Evolutionary conservation across 2,888 invertebrate genomes (phyloP).

Genomic region (Caenorhabditis sp.): DNA sequence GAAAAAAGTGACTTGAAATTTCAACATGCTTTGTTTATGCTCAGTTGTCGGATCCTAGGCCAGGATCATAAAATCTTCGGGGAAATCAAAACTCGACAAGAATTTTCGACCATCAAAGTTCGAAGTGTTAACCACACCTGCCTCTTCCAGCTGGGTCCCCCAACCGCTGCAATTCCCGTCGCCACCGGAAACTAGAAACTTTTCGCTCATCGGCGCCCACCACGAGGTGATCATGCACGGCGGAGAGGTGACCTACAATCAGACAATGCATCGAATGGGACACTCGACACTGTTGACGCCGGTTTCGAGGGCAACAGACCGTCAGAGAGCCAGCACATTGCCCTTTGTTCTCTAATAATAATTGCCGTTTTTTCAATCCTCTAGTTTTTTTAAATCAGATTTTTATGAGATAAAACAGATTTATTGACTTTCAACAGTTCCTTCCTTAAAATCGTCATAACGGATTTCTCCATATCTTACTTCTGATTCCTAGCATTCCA

Average conservation of each 20-base stretch:
- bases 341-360: too few species aligned
- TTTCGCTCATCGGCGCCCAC: conserved; percentile 17
- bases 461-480: too few species aligned
- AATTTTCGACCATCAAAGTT: neutral
- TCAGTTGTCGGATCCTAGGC: too few species aligned
- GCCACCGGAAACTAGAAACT: conserved; percentile 21
- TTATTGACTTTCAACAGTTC: too few species aligned
- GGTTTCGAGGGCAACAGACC: neutral
- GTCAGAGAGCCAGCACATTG: neutral
- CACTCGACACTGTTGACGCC: conserved; percentile 15
- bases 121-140: neutral
- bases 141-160: conserved; percentile 24
- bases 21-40: too few species aligned
- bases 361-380: too few species aligned
- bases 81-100: neutral
- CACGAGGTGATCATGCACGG: conserved; percentile 47
- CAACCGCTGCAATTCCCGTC: conserved; percentile 34
- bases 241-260: conserved; percentile 28
- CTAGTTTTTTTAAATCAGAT: too few species aligned
- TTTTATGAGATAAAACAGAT: too few species aligned
- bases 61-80: too few species aligned
- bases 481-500: neutral
- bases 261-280: conserved; percentile 31
- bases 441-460: too few species aligned
- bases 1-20: too few species aligned